Evolutionary conservation across 2,888 invertebrate species (phyloP).

Genomic region (Acleris literana): DNA sequence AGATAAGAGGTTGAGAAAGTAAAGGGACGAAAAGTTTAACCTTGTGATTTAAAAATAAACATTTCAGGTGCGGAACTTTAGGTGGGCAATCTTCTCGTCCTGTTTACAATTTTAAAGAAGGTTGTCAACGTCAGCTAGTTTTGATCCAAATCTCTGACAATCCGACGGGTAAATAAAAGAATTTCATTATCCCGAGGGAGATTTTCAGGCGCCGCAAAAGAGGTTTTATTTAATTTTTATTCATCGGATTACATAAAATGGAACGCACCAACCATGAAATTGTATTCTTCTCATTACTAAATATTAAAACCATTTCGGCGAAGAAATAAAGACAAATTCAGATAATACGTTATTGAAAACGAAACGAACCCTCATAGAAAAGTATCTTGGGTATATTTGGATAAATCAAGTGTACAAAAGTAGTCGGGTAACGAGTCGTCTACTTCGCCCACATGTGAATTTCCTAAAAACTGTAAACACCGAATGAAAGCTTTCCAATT

Average conservation of each 20-base stretch:
- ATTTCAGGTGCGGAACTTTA: too few relatives aligned
- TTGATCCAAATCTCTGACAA: slow-evolving; percentile 30
- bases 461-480: not conserved
- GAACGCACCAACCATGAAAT: slow-evolving; percentile 33
- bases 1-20: too few relatives aligned
- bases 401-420: too few relatives aligned
- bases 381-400: too few relatives aligned
- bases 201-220: slow-evolving; percentile 23
- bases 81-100: not conserved
- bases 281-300: slow-evolving; percentile 22
- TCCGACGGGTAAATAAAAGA: slow-evolving; percentile 28
- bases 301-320: slow-evolving; percentile 10
- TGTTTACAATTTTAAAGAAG: slow-evolving; percentile 3
- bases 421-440: too few relatives aligned
- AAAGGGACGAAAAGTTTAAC: too few relatives aligned
- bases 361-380: too few relatives aligned
- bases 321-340: slow-evolving; percentile 5
- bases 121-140: slow-evolving; percentile 17
- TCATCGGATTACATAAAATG: slow-evolving; percentile 33
- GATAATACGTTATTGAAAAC: not conserved
- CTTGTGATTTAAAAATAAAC: too few relatives aligned
- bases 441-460: not conserved
- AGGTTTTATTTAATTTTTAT: slow-evolving; percentile 36
- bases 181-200: slow-evolving; percentile 28
- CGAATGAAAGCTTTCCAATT: not conserved